Conservation (phyloP, 1,140 invertebrate genomes). For the Anastrepha ludens region DNA sequence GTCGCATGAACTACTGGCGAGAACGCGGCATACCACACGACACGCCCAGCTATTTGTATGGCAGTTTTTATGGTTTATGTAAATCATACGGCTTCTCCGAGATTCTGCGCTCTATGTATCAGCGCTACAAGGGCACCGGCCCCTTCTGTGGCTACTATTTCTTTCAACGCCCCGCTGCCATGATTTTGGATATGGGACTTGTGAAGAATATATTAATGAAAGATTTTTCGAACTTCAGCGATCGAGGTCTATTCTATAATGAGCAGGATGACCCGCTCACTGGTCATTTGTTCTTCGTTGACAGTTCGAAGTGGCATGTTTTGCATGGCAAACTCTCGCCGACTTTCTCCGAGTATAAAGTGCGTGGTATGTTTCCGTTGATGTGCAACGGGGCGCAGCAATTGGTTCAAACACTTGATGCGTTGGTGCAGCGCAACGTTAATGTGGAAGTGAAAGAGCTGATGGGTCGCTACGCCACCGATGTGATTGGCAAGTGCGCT, state of each 20-base stretch:
- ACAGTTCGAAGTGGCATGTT: slow-evolving; percentile 76
- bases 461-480: slow-evolving; percentile 78
- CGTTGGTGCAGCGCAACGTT: slow-evolving; percentile 23
- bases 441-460: slow-evolving; percentile 77
- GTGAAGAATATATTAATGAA: slow-evolving; percentile 70
- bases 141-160: slow-evolving; percentile 66
- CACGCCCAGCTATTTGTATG: slow-evolving; percentile 53
- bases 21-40: slow-evolving; percentile 69
- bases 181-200: slow-evolving; percentile 64
- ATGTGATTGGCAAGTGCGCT: slow-evolving; percentile 76
- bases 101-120: slow-evolving; percentile 59
- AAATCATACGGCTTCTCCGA: slow-evolving; percentile 13
- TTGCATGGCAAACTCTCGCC: slow-evolving; percentile 76
- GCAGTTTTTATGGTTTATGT: slow-evolving; percentile 2
- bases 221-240: slow-evolving; percentile 67
- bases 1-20: slow-evolving; percentile 73
- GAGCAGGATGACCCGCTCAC: slow-evolving; percentile 76
- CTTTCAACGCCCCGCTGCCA: slow-evolving; percentile 58
- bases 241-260: slow-evolving; percentile 75
- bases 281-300: slow-evolving; percentile 75
- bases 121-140: slow-evolving; percentile 64
- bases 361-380: slow-evolving; percentile 76
- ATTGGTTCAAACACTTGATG: slow-evolving; percentile 62
- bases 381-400: slow-evolving; percentile 68
- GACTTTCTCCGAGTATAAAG: slow-evolving; percentile 78